Conservation (phyloP, 2,113 vertebrate genomes). For the Parus major region DNA sequence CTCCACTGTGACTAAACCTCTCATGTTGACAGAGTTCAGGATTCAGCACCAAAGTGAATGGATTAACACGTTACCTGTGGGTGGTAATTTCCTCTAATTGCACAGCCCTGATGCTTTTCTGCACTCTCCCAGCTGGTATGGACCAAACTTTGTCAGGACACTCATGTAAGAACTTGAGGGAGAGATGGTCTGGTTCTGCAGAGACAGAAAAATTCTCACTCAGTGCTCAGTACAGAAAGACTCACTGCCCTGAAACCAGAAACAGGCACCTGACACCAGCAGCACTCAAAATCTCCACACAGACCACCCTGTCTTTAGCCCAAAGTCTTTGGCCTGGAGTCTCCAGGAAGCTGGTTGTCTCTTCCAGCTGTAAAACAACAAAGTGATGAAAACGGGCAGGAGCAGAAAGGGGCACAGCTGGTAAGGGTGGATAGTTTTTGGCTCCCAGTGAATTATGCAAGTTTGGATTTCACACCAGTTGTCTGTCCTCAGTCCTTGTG, state of each 20-base stretch:
- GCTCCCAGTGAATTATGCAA: neutral
- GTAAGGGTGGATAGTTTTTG: neutral
- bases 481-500: neutral
- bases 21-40: neutral
- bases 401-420: neutral
- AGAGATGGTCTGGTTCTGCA: neutral
- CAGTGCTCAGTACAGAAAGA: neutral
- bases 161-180: neutral
- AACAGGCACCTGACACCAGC: neutral
- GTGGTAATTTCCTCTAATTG: neutral
- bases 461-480: neutral
- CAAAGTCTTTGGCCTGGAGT: neutral
- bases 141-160: neutral
- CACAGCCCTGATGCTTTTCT: neutral
- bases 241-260: neutral
- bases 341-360: neutral
- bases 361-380: neutral
- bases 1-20: neutral
- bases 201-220: neutral
- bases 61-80: accelerated
- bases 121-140: neutral
- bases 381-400: neutral
- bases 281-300: neutral
- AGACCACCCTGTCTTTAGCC: neutral
- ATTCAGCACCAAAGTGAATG: neutral